phyloP scores from a whole-genome alignment of 2,888 invertebrate genomes.

The Xestobium rufovillosum region DNA sequence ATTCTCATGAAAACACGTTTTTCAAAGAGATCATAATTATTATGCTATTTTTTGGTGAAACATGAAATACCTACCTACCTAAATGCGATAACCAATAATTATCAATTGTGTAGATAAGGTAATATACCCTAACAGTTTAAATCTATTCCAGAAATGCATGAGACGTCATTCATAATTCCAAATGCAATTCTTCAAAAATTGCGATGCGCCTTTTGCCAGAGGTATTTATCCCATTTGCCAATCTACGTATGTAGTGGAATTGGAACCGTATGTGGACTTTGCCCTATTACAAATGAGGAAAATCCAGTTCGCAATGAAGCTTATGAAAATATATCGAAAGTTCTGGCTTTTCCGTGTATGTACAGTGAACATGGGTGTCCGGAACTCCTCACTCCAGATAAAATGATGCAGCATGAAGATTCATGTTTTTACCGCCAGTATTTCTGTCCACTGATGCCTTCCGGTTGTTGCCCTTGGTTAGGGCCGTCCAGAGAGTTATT shows the following conservation, averaged over 20 bases:
- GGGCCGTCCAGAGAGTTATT: neutral
- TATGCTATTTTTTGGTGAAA: too few relatives aligned
- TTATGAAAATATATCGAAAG: neutral
- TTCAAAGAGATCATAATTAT: too few relatives aligned
- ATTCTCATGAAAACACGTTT: too few relatives aligned
- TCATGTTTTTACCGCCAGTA: neutral
- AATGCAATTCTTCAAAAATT: slow-evolving; percentile 5
- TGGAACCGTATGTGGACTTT: slow-evolving; percentile 15
- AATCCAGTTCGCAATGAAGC: slow-evolving; percentile 2
- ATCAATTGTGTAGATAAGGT: too few relatives aligned
- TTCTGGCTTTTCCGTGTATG: neutral
- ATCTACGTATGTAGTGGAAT: slow-evolving; percentile 8
- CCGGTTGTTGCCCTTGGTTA: slow-evolving; percentile 2
- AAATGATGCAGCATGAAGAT: neutral
- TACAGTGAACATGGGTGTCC: neutral
- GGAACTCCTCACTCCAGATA: neutral
- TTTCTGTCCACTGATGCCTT: slow-evolving; percentile 2
- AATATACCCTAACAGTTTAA: too few relatives aligned
- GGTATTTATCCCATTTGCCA: slow-evolving; percentile 16
- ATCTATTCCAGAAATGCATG: too few relatives aligned
- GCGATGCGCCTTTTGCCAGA: slow-evolving; percentile 12
- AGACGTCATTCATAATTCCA: too few relatives aligned
- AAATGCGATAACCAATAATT: too few relatives aligned
- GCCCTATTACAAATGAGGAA: slow-evolving; percentile 7
- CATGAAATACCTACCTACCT: too few relatives aligned